A percentile compares a stretch with the other conserved stretches of the same genome.
Conservation (phyloP, 2,888 invertebrate species). For the Spatulosminthurus flaviceps region DNA sequence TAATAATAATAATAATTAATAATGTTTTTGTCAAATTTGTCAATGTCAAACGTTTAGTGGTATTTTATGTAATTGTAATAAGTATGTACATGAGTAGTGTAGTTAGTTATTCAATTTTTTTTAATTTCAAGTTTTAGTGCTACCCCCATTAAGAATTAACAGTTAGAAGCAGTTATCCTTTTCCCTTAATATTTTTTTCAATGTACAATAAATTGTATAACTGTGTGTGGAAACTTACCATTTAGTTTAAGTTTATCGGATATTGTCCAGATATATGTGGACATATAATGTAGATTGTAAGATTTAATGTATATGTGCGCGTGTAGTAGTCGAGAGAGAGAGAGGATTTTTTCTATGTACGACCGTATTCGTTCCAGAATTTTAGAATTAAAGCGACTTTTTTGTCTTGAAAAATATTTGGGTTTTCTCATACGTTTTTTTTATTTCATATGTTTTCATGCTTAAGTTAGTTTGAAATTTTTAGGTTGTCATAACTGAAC, state of each 20-base stretch:
- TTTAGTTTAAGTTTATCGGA: background rate
- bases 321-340: too few relatives aligned
- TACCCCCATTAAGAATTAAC: background rate
- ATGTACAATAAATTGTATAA: constrained; percentile 5
- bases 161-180: constrained; percentile 15
- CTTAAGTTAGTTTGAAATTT: background rate
- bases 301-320: background rate
- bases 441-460: background rate
- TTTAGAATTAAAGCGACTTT: constrained; percentile 1
- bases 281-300: background rate
- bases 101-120: constrained; percentile 3
- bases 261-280: too few relatives aligned
- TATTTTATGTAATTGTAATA: constrained; percentile 4
- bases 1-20: too few relatives aligned
- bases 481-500: background rate
- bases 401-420: background rate
- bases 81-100: background rate
- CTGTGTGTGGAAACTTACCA: background rate
- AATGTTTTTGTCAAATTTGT: constrained; percentile 30
- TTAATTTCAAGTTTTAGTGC: background rate
- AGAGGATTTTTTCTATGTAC: background rate
- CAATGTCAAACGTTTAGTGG: constrained; percentile 11
- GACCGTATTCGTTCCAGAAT: background rate
- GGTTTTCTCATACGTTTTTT: too few relatives aligned
- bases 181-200: background rate